Conservation (phyloP, 2,888 invertebrate species). For the Criorhina ranunculi region DNA sequence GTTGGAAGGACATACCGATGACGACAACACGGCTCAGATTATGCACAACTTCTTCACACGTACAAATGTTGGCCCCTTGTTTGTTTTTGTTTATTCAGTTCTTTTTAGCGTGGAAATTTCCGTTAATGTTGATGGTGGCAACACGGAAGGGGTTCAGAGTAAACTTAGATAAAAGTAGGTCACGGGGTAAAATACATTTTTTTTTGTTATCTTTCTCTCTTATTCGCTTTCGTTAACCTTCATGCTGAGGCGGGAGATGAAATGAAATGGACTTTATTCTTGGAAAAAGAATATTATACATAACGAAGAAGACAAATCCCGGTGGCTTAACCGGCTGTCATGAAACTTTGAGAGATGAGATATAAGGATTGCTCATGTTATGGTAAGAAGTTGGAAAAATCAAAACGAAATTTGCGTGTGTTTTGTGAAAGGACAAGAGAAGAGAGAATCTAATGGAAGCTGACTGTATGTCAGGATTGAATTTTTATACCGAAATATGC, state of each 20-base stretch:
- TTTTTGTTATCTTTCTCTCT: neutral
- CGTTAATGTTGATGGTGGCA: constrained; percentile 13
- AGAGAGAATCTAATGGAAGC: neutral
- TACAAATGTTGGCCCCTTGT: neutral
- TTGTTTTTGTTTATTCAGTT: constrained; percentile 24
- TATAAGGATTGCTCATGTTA: neutral
- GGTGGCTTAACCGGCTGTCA: neutral
- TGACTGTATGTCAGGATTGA: no score
- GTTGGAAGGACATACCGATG: constrained; percentile 3
- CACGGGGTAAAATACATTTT: constrained; percentile 1
- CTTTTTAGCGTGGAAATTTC: constrained; percentile 10
- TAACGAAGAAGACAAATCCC: constrained; percentile 4
- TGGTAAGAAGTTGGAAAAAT: neutral
- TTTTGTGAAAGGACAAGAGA: neutral
- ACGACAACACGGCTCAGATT: neutral
- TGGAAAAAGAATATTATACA: neutral
- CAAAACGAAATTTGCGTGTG: neutral
- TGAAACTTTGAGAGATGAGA: neutral
- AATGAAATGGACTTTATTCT: constrained; percentile 4
- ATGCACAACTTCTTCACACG: constrained; percentile 12
- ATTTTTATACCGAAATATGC: no score
- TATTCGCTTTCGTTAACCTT: neutral
- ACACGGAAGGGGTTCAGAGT: neutral
- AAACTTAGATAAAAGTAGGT: constrained; percentile 11
- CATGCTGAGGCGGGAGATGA: neutral